Evolutionary conservation across 2,888 invertebrate genomes (phyloP).

Genomic region (Rhorus exstirpatorius): DNA sequence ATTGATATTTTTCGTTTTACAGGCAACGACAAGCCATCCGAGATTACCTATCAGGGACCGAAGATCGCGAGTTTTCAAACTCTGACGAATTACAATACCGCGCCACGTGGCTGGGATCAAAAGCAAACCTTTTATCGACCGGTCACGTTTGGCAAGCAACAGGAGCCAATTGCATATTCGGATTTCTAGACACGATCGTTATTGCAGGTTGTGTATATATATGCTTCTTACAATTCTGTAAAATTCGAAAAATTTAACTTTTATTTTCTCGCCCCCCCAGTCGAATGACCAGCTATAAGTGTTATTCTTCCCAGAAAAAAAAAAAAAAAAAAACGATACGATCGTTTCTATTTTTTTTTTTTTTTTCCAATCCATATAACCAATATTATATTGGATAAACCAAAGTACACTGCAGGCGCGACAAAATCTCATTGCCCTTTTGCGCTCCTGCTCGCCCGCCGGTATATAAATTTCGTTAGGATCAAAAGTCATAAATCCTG

Average conservation of each 20-base stretch:
- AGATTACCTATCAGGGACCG: constrained; percentile 81
- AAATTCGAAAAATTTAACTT: neutral
- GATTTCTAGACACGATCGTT: constrained; percentile 78
- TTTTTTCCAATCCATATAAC: constrained; percentile 46
- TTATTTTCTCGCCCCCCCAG: neutral
- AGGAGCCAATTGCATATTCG: constrained; percentile 82
- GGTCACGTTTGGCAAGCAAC: constrained; percentile 89
- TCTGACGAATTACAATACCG: constrained; percentile 92
- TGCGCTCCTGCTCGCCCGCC: neutral
- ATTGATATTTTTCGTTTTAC: constrained; percentile 18
- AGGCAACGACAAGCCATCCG: constrained; percentile 79
- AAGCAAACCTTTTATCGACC: constrained; percentile 91
- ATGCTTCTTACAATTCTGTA: constrained; percentile 3
- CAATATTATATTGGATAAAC: too few species aligned
- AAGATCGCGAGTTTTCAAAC: constrained; percentile 84
- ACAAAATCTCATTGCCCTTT: constrained; percentile 44
- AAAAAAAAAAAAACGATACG: too few species aligned
- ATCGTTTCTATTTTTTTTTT: too few species aligned
- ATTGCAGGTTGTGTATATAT: constrained; percentile 35
- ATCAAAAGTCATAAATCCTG: constrained; percentile 41
- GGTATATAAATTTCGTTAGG: constrained; percentile 31
- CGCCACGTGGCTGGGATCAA: constrained; percentile 94
- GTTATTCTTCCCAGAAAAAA: too few species aligned
- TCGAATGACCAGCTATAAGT: too few species aligned
- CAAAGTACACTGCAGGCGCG: too few species aligned